Conservation (phyloP, 2,797 vertebrate genomes). For the Denticeps clupeoides region DNA sequence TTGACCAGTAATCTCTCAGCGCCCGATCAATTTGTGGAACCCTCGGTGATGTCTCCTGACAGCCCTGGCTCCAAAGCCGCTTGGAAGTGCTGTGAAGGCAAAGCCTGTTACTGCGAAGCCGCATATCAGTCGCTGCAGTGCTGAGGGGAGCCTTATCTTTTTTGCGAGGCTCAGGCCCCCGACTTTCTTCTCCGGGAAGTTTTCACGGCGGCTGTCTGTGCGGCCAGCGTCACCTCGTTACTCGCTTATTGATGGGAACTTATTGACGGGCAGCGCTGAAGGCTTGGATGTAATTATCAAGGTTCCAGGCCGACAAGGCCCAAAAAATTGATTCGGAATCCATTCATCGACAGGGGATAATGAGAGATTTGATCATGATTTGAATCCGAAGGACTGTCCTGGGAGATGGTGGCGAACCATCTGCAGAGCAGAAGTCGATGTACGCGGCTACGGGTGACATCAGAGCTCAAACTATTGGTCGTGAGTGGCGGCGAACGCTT, state of each 20-base stretch:
- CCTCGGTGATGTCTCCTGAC: slow-evolving; percentile 32
- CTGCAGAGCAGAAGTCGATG: not conserved
- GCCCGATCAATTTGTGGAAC: slow-evolving; percentile 31
- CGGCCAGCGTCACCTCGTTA: not conserved
- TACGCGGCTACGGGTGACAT: not conserved
- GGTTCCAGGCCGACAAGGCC: slow-evolving; percentile 9
- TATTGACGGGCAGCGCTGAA: slow-evolving; percentile 3
- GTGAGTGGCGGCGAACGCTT: no score
- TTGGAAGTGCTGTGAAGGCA: slow-evolving; percentile 27
- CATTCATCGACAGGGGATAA: slow-evolving; percentile 14
- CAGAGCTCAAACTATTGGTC: no score
- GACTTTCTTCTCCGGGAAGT: not conserved
- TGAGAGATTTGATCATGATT: slow-evolving; percentile 4
- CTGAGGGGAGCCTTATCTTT: slow-evolving; percentile 21
- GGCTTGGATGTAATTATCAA: slow-evolving; percentile 7
- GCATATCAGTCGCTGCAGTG: slow-evolving; percentile 25
- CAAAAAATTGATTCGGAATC: slow-evolving; percentile 11
- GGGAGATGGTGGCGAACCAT: not conserved
- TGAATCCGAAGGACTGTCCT: slow-evolving; percentile 7
- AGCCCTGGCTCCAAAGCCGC: slow-evolving; percentile 31
- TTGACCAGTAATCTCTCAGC: slow-evolving; percentile 28
- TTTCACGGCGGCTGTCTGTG: not conserved
- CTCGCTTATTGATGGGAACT: slow-evolving; percentile 1
- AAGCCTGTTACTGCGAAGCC: slow-evolving; percentile 29
- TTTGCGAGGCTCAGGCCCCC: not conserved